Evolutionary conservation across 2,113 vertebrate genomes (phyloP).

Genomic region (Salvelinus alpinus): DNA sequence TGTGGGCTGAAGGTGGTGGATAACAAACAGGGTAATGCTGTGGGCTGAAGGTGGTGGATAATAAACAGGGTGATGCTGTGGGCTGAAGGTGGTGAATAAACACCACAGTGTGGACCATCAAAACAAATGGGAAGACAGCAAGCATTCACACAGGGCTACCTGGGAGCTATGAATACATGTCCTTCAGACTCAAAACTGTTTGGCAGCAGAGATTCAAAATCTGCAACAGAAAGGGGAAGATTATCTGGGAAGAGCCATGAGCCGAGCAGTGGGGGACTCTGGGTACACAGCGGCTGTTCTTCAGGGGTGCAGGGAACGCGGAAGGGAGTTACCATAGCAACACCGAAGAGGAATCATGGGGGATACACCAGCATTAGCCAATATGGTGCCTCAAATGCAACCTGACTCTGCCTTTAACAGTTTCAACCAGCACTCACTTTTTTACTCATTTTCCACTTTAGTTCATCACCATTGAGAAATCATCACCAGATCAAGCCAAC

Average conservation of each 20-base stretch:
- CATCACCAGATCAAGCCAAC: conserved; percentile 3
- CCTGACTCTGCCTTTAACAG: conserved; percentile 43
- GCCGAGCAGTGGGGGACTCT: conserved; percentile 60
- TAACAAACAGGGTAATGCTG: too few species aligned
- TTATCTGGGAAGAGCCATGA: conserved; percentile 82
- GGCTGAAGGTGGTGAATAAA: conserved; percentile 28
- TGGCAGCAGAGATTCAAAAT: conserved; percentile 99
- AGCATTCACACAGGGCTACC: conserved; percentile 90
- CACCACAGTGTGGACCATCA: conserved; percentile 37
- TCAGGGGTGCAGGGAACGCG: conserved; percentile 71
- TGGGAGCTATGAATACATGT: conserved; percentile 99
- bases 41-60: neutral
- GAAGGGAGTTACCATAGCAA: conserved; percentile 77
- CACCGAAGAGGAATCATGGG: conserved; percentile 73
- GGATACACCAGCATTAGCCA: conserved; percentile 82
- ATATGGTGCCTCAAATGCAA: conserved; percentile 81
- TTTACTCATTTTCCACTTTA: conserved; percentile 25
- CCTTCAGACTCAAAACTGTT: conserved; percentile 99
- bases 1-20: too few species aligned
- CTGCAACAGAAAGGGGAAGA: conserved; percentile 99
- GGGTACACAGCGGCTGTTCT: conserved; percentile 72
- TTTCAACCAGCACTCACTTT: conserved; percentile 43
- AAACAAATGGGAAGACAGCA: conserved; percentile 36
- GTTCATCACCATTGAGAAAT: conserved; percentile 3
- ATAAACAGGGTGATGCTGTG: neutral